phyloP scores from a whole-genome alignment of 2,113 vertebrate genomes.

The Prunella himalayana region DNA sequence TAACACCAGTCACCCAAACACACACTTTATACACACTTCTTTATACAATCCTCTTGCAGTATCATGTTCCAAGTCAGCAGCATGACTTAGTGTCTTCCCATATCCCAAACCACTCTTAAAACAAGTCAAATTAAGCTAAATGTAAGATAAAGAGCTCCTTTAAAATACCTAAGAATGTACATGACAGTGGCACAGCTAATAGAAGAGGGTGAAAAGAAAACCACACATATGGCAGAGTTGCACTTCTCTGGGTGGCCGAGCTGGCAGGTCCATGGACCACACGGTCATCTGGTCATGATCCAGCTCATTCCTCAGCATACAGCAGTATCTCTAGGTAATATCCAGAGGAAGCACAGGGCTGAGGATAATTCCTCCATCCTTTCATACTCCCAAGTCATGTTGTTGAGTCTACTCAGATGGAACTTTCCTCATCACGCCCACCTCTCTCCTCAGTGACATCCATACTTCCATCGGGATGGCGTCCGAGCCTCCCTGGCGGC shows the following conservation, averaged over 20 bases:
- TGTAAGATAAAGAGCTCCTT: neutral
- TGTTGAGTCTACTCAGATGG: neutral
- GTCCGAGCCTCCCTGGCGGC: neutral
- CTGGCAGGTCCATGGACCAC: neutral
- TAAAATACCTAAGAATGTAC: neutral
- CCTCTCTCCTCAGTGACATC: neutral
- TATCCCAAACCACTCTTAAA: neutral
- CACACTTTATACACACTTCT: neutral
- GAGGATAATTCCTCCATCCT: neutral
- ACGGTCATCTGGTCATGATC: neutral
- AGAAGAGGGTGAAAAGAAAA: neutral
- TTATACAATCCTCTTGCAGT: neutral
- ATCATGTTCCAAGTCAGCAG: neutral
- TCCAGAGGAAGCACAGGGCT: neutral
- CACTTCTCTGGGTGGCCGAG: neutral
- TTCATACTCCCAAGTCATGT: neutral
- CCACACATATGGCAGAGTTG: accelerated
- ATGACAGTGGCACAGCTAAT: neutral
- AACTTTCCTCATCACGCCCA: neutral
- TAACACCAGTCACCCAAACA: neutral
- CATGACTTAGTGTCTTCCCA: neutral
- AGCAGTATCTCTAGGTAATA: neutral
- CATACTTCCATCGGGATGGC: accelerated
- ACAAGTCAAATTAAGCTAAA: neutral
- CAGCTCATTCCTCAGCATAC: accelerated